These are phyloP conservation scores for Pelecanoides urinatrix DNA, from an alignment of 2,113 vertebrate species.

Conservation along the genomic window DNA sequence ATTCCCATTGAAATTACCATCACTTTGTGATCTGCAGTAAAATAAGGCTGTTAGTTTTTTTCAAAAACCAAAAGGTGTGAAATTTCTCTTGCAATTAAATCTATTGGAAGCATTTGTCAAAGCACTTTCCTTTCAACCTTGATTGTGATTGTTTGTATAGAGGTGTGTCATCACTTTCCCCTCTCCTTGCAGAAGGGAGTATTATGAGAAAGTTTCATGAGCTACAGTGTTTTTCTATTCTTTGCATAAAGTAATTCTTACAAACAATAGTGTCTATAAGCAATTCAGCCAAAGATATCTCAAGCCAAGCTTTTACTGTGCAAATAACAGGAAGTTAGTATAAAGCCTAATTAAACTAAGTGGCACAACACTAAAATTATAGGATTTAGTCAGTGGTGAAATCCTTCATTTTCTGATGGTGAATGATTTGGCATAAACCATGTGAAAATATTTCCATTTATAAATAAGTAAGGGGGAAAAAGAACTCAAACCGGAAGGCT, in stretches of 20 bases:
- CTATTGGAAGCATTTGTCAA: background rate
- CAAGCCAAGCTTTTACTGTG: background rate
- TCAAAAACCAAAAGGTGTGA: background rate
- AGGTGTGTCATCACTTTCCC: background rate
- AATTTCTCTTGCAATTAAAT: constrained; percentile 10
- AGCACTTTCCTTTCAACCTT: background rate
- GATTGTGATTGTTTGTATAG: background rate
- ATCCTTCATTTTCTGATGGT: constrained; percentile 13
- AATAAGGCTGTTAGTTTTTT: background rate
- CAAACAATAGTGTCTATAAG: constrained; percentile 2
- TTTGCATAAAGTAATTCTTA: constrained; percentile 17
- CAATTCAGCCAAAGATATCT: background rate
- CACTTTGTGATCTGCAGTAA: background rate
- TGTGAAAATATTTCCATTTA: background rate
- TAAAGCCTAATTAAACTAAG: constrained; percentile 10
- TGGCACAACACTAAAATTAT: background rate
- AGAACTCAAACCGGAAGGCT: background rate
- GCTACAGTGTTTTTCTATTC: background rate
- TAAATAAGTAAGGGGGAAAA: background rate
- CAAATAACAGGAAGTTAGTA: constrained; percentile 42
- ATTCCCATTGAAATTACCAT: background rate
- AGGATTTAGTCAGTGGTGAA: background rate
- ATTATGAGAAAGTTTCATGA: constrained; percentile 3
- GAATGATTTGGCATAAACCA: background rate
- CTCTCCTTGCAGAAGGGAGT: background rate